phyloP scores from a whole-genome alignment of 2,888 invertebrate species.

The Caenorhabditis panamensis region DNA sequence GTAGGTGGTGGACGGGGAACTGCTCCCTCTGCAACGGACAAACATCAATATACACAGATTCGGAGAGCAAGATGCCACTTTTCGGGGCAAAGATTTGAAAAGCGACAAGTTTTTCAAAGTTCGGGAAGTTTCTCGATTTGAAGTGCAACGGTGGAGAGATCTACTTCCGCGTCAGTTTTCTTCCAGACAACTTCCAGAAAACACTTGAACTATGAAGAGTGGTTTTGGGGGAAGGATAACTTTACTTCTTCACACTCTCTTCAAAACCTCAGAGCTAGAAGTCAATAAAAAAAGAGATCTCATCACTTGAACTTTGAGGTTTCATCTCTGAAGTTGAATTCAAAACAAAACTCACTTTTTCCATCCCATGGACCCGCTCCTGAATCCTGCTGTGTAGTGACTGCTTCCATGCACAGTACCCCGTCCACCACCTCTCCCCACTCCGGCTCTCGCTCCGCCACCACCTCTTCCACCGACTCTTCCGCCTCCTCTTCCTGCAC shows the following conservation, averaged over 20 bases:
- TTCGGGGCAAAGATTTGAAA: too few species aligned
- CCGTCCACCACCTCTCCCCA: slow-evolving; percentile 40
- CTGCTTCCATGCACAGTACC: slow-evolving; percentile 25
- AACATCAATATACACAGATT: not conserved
- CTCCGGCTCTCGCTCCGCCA: slow-evolving; percentile 47
- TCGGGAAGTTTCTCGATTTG: not conserved
- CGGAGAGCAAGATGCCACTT: not conserved
- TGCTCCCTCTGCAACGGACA: slow-evolving; percentile 35
- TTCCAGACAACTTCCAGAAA: too few species aligned
- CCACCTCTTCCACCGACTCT: slow-evolving; percentile 41
- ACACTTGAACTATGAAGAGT: too few species aligned
- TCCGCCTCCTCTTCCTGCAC: slow-evolving; percentile 23
- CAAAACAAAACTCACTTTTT: slow-evolving; percentile 30
- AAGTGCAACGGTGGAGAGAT: too few species aligned
- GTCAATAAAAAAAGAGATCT: too few species aligned
- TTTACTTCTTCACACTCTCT: too few species aligned
- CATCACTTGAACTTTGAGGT: too few species aligned
- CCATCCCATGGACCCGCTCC: slow-evolving; percentile 40
- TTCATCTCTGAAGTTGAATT: not conserved
- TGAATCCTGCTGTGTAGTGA: slow-evolving; percentile 12
- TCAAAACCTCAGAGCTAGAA: too few species aligned
- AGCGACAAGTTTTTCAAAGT: too few species aligned
- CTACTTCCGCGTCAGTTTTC: too few species aligned
- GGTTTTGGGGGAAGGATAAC: too few species aligned
- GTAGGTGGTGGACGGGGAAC: slow-evolving; percentile 18